These are phyloP conservation scores for Myanophis thanlyinensis DNA, from an alignment of 2,113 vertebrate species.

Conservation along the genomic window DNA sequence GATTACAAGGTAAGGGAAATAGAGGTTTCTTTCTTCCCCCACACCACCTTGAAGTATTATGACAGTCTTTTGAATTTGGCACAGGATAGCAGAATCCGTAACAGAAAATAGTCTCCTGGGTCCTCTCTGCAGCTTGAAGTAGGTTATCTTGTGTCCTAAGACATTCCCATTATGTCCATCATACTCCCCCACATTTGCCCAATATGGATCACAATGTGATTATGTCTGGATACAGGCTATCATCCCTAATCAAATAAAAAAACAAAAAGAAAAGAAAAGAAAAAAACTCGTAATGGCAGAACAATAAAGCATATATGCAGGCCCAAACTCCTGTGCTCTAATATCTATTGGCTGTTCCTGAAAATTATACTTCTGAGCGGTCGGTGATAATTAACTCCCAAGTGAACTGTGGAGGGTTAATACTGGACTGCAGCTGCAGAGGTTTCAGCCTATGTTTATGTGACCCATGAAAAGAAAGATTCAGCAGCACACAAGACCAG, in stretches of 20 bases:
- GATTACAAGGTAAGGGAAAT: neutral
- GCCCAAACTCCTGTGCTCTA: neutral
- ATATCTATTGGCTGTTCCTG: neutral
- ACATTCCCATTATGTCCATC: neutral
- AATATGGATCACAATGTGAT: neutral
- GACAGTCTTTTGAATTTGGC: neutral
- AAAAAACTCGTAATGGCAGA: no score
- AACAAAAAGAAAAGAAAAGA: neutral
- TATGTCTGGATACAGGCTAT: neutral
- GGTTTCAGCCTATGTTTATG: neutral
- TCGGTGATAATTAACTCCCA: neutral
- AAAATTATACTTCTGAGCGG: neutral
- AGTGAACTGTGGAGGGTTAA: neutral
- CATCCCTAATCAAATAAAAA: neutral
- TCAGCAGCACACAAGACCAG: neutral
- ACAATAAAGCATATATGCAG: neutral
- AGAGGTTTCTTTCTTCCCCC: neutral
- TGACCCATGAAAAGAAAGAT: neutral
- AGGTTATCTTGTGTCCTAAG: neutral
- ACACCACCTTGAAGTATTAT: neutral
- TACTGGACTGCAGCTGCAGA: neutral
- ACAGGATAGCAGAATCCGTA: neutral
- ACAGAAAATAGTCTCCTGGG: neutral
- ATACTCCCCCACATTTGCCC: neutral
- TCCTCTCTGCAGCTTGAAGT: neutral